phyloP scores from a whole-genome alignment of 2,888 invertebrate species.

The Drosophila yooni region DNA sequence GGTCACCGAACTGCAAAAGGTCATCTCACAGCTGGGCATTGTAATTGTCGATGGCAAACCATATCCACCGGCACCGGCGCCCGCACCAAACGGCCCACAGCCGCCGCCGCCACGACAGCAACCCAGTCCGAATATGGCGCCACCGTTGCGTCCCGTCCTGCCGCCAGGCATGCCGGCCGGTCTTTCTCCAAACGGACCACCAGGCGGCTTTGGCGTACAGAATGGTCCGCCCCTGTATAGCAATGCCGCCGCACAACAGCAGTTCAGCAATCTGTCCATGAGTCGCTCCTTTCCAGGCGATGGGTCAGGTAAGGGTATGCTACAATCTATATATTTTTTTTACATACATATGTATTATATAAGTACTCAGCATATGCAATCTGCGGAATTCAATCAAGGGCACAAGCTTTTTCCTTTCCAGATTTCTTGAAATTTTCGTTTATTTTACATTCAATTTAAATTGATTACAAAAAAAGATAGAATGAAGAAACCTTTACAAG shows the following conservation, averaged over 20 bases:
- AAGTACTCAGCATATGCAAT: not conserved
- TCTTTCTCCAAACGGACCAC: conserved; percentile 82
- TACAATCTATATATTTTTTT: conserved; percentile 1
- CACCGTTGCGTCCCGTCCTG: conserved; percentile 83
- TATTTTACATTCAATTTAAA: not conserved
- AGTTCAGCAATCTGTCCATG: conserved; percentile 84
- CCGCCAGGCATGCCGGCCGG: conserved; percentile 83
- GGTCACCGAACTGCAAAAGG: conserved; percentile 92
- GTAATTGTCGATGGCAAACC: conserved; percentile 94
- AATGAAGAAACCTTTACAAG: not conserved
- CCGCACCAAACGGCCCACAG: conserved; percentile 82
- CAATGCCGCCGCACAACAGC: conserved; percentile 81
- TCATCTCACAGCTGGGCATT: conserved; percentile 91
- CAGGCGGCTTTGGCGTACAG: conserved; percentile 80
- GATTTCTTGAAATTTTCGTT: not conserved
- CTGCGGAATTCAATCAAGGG: not conserved
- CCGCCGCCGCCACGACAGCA: conserved; percentile 84
- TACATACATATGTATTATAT: not conserved
- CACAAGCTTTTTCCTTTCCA: not conserved
- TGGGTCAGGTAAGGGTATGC: conserved; percentile 81
- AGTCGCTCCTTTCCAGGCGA: conserved; percentile 83
- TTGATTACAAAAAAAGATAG: not conserved
- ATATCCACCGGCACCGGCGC: conserved; percentile 86
- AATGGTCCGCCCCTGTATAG: conserved; percentile 84
- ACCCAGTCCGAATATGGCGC: conserved; percentile 84